phyloP scores from a whole-genome alignment of 2,888 invertebrate genomes.

The Loripinus fragilis region DNA sequence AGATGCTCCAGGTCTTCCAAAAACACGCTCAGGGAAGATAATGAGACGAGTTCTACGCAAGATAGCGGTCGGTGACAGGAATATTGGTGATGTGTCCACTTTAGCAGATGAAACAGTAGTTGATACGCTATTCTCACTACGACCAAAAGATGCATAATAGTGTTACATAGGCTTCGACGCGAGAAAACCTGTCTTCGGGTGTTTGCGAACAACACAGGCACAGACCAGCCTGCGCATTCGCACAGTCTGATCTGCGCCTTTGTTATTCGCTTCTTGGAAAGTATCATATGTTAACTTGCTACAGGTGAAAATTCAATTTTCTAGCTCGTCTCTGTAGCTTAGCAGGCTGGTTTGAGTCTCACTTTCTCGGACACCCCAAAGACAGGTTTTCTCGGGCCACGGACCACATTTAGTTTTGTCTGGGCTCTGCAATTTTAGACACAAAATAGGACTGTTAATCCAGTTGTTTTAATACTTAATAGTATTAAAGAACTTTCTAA shows the following conservation, averaged over 20 bases:
- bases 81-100: slow-evolving; percentile 97
- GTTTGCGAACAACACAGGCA: background rate
- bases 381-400: no score
- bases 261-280: no score
- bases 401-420: no score
- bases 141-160: slow-evolving; percentile 68
- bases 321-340: no score
- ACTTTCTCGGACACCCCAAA: no score
- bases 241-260: slow-evolving; percentile 13
- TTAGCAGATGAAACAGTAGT: slow-evolving; percentile 96
- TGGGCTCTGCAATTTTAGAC: no score
- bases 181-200: background rate
- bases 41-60: slow-evolving; percentile 98
- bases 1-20: slow-evolving; percentile 96
- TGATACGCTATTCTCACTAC: slow-evolving; percentile 82
- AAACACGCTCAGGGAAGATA: slow-evolving; percentile 98
- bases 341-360: no score
- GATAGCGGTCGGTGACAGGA: slow-evolving; percentile 93
- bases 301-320: no score
- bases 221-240: slow-evolving; percentile 3
- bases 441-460: no score
- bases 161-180: background rate
- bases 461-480: no score
- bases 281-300: no score
- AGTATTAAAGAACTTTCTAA: no score